phyloP scores from a whole-genome alignment of 2,888 invertebrate genomes.

The Drosophila longiperda region DNA sequence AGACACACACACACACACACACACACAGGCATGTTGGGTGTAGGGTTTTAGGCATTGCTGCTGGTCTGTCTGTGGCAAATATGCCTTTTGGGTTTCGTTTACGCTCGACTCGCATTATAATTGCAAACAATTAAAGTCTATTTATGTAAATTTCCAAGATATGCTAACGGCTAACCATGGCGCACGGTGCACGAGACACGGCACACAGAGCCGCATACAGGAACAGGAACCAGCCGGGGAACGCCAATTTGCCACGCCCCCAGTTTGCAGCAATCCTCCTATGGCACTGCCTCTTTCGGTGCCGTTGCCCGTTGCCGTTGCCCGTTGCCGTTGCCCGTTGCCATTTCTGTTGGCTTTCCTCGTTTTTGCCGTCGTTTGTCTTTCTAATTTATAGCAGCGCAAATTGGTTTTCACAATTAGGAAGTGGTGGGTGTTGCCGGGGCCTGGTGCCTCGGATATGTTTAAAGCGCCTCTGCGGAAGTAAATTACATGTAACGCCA shows the following conservation, averaged over 20 bases:
- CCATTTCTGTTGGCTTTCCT: conserved; percentile 18
- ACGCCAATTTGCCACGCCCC: conserved; percentile 36
- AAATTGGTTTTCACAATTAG: conserved; percentile 80
- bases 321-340: conserved; percentile 20
- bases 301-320: conserved; percentile 10
- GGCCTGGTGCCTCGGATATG: conserved; percentile 66
- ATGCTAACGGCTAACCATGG: conserved; percentile 54
- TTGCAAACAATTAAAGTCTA: conserved; percentile 83
- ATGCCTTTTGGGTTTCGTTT: conserved; percentile 45
- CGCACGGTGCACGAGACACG: background rate
- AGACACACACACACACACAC: background rate
- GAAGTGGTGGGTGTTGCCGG: conserved; percentile 78
- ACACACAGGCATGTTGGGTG: background rate
- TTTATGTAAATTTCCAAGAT: conserved; percentile 82
- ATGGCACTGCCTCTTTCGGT: background rate
- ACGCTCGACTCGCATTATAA: conserved; percentile 71
- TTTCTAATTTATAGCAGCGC: conserved; percentile 80
- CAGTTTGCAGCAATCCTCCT: conserved; percentile 1
- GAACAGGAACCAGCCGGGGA: conserved; percentile 38
- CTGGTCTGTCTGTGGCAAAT: conserved; percentile 6
- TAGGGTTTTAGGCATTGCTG: conserved; percentile 2
- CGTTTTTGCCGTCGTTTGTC: conserved; percentile 64
- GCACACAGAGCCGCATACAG: conserved; percentile 31
- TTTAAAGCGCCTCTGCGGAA: conserved; percentile 71
- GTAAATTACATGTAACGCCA: conserved; percentile 67